These are phyloP conservation scores for Onychomys arenicola DNA, from an alignment of 2,797 vertebrate genomes.

Conservation along the genomic window DNA sequence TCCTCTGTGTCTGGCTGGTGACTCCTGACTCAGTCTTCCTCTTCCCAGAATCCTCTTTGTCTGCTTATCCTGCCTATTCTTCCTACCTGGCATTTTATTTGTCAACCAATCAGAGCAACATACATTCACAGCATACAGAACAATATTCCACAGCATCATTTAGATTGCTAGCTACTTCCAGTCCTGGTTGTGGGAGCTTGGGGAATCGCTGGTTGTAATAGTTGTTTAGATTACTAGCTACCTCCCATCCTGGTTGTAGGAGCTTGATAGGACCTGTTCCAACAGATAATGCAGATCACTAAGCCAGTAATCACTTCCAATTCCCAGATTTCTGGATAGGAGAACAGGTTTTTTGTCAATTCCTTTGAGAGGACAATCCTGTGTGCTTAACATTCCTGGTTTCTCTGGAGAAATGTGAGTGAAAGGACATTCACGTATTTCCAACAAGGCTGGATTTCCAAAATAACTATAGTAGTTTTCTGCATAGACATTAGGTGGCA, in stretches of 20 bases:
- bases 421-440: background rate
- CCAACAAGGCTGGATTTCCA: background rate
- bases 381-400: background rate
- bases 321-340: background rate
- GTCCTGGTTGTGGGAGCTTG: background rate
- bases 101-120: too few species aligned
- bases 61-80: too few species aligned
- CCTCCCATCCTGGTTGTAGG: background rate
- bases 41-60: too few species aligned
- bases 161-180: background rate
- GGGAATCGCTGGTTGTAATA: background rate
- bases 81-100: too few species aligned
- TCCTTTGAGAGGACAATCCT: background rate
- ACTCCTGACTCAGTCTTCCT: too few species aligned
- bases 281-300: background rate
- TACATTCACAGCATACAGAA: too few species aligned
- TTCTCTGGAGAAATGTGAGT: background rate
- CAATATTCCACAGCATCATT: background rate
- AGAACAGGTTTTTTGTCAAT: background rate
- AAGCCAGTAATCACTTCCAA: background rate
- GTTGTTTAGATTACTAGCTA: too few species aligned
- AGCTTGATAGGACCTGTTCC: background rate
- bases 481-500: conserved; percentile 53
- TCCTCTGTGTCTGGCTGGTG: too few species aligned
- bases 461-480: background rate